Conservation (phyloP, 53 echinoderm and acorn worm species). For the Glandiceps talaboti region DNA sequence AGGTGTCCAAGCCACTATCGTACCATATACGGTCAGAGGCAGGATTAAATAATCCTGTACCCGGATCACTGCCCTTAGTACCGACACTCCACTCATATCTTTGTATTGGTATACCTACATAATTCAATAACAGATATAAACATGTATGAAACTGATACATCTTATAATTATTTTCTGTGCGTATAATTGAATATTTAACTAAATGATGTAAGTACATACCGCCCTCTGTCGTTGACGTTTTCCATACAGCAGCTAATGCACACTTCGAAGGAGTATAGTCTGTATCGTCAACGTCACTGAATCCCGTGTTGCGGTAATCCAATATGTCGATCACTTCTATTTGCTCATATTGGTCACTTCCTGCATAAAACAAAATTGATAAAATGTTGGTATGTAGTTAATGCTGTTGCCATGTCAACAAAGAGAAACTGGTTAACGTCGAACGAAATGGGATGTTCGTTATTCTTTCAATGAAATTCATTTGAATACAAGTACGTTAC, state of each 20-base stretch:
- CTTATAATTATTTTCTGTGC: too few relatives aligned
- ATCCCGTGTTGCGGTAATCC: not conserved
- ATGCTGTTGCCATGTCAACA: too few relatives aligned
- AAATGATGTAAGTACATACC: too few relatives aligned
- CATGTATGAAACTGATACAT: too few relatives aligned
- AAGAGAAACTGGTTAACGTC: too few relatives aligned
- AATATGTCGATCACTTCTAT: not conserved
- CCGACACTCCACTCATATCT: constrained; percentile 39
- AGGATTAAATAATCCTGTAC: constrained; percentile 29
- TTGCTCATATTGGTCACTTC: not conserved
- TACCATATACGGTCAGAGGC: constrained; percentile 29
- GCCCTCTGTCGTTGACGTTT: too few relatives aligned
- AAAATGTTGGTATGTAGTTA: too few relatives aligned
- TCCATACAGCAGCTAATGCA: constrained; percentile 27
- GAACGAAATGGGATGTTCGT: too few relatives aligned
- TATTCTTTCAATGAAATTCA: too few relatives aligned
- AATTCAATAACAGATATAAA: not conserved
- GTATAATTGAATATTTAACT: too few relatives aligned
- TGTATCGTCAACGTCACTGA: constrained; percentile 1
- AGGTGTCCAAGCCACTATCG: constrained; percentile 27
- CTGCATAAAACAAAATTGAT: not conserved
- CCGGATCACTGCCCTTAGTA: constrained; percentile 6
- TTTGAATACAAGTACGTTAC: too few relatives aligned
- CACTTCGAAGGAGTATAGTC: constrained; percentile 13
- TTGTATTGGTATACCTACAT: not conserved